Base-by-base conservation (phyloP, 2,888 invertebrate genomes). In the Eilema sororculum region DNA sequence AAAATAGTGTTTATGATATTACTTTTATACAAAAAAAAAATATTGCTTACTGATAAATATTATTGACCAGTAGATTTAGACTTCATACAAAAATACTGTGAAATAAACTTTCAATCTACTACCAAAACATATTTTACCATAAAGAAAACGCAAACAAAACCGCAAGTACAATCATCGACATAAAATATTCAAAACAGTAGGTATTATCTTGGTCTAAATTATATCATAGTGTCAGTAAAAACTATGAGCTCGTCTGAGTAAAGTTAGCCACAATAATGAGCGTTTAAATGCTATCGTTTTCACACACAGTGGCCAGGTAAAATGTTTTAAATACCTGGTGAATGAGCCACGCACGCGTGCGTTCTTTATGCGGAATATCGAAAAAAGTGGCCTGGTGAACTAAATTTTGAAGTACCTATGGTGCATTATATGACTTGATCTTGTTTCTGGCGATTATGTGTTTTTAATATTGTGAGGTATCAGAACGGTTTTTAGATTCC, bases 241-340 rank as follows among this genome's bases (percentile, higher is more conserved):
- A 71, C 60, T 65, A 56, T 60, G 13, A 66, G 59, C 16, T 22
- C 41, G 37, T 37, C 12, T 20, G 59, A 68, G 71, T 75, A 80
- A 78, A 74, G 78, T 82, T 76, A 71, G n/a, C 57, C 16, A 68
- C 64, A 72, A 65, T 82, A 80, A 80, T 68, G 82, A 82, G 74
- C 12, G 67, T 80, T 79, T 80, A 80, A 80, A 73, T 71, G 71
- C 58, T 79, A 73, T 70, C 63, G 56, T 78, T 80, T 76, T 76
- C 69, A 79, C 74, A 81, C 67, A 72, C 25, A 37, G 46, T 73
- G 68, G 64, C 73, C 72, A 68, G 60, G 68, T 79, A 79, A 79
- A 37, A 66, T 72, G 61, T 65, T 57, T 58, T 56, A 66, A 65
- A 72, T 65, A 60, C 62, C 57, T 56, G 22, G 62, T 58, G n/a